Evolutionary conservation across 2,113 vertebrate species (phyloP).

Genomic region (Peromyscus polionotus): DNA sequence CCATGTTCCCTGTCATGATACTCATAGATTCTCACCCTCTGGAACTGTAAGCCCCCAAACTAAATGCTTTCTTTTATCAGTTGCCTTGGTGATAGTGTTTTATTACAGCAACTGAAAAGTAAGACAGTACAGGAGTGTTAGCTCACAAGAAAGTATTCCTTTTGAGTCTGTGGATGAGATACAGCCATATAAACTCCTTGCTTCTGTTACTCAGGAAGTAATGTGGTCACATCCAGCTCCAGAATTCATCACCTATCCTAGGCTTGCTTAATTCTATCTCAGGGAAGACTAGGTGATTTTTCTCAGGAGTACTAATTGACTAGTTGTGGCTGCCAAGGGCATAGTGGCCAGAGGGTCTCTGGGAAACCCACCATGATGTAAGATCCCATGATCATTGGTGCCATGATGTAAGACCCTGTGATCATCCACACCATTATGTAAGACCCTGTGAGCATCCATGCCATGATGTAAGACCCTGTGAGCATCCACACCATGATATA

Average conservation of each 20-base stretch:
- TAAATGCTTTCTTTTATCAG: too few species aligned
- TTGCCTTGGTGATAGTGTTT: too few species aligned
- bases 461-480: neutral
- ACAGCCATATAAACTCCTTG: neutral
- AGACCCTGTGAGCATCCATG: neutral
- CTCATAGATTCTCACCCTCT: too few species aligned
- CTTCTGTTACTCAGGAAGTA: neutral
- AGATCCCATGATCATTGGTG: neutral
- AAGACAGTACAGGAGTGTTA: too few species aligned
- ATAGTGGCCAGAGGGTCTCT: neutral
- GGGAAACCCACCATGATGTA: neutral
- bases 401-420: neutral
- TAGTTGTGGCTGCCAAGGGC: neutral
- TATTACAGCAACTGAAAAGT: too few species aligned
- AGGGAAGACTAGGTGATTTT: neutral
- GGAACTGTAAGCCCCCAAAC: too few species aligned
- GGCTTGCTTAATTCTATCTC: neutral
- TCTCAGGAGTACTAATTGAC: neutral
- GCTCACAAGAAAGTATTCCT: too few species aligned
- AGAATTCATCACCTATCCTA: neutral
- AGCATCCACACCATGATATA: neutral
- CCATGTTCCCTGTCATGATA: neutral
- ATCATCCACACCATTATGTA: neutral
- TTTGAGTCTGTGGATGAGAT: neutral
- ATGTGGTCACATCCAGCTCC: neutral